Percentiles rank a stretch among this genome's conserved stretches.
These are phyloP conservation scores for Drosophila insularis DNA, from an alignment of 1,140 invertebrate species.

Conservation along the genomic window DNA sequence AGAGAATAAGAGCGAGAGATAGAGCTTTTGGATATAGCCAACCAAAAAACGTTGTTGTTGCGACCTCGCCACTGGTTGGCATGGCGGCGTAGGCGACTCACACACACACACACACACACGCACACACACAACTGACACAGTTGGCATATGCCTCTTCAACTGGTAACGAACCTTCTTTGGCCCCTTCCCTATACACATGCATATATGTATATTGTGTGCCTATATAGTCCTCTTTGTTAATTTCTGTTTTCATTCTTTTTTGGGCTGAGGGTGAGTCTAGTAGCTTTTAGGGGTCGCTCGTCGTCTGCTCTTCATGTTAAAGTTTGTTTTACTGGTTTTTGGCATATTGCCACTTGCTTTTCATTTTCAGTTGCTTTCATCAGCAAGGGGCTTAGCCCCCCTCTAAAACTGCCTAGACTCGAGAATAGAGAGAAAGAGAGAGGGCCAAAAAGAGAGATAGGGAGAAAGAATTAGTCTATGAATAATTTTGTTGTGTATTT, in stretches of 20 bases:
- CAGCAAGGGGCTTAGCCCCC: background rate
- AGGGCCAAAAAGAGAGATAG: too few relatives aligned
- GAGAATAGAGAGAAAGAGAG: too few relatives aligned
- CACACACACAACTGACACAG: conserved; percentile 66
- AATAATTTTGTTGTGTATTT: background rate
- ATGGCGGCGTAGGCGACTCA: conserved; percentile 62
- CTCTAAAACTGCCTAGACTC: conserved; percentile 35
- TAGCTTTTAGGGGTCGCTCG: conserved; percentile 8
- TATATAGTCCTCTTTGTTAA: background rate
- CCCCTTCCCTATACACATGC: background rate
- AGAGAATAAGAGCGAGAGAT: conserved; percentile 36
- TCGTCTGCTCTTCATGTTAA: conserved; percentile 37
- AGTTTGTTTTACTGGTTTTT: conserved; percentile 39
- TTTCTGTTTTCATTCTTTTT: background rate
- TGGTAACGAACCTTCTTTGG: background rate
- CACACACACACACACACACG: conserved; percentile 29
- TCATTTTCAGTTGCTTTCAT: conserved; percentile 55
- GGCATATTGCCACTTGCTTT: conserved; percentile 69
- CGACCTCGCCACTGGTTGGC: conserved; percentile 76
- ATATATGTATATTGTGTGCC: too few relatives aligned
- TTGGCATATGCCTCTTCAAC: conserved; percentile 53
- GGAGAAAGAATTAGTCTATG: background rate
- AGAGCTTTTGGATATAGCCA: conserved; percentile 67
- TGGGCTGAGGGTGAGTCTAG: background rate
- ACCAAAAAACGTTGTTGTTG: conserved; percentile 77